These are phyloP conservation scores for Melanotaenia nigrans DNA, from an alignment of 2,797 vertebrate species.

Conservation along the genomic window DNA sequence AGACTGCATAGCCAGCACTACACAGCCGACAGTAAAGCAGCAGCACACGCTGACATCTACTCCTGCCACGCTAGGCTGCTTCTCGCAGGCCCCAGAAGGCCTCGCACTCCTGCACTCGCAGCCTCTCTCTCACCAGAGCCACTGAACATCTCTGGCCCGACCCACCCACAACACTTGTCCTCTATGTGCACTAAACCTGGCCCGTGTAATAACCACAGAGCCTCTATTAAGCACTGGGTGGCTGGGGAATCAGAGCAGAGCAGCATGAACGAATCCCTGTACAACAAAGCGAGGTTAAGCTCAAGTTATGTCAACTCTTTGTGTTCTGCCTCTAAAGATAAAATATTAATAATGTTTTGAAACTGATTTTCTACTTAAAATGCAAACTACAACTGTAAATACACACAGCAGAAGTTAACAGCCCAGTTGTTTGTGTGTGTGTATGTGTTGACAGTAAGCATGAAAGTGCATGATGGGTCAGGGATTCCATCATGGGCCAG, in stretches of 20 bases:
- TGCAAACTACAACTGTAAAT: conserved; percentile 12
- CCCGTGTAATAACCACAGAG: conserved; percentile 74
- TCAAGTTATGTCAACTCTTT: conserved; percentile 46
- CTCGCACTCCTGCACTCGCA: conserved; percentile 45
- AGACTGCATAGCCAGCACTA: conserved; percentile 78
- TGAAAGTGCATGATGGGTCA: conserved; percentile 70
- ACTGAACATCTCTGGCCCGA: conserved; percentile 66
- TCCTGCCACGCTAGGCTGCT: conserved; percentile 75
- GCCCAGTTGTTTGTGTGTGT: conserved; percentile 63
- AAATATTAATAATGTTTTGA: conserved; percentile 48
- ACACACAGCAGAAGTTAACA: conserved; percentile 56
- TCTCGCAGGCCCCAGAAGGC: conserved; percentile 70
- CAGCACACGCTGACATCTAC: conserved; percentile 73
- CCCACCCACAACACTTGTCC: conserved; percentile 73
- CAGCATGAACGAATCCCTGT: conserved; percentile 48
- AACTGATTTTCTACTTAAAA: conserved; percentile 34
- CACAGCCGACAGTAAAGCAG: conserved; percentile 71
- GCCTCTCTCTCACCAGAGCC: conserved; percentile 58
- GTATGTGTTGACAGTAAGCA: conserved; percentile 74
- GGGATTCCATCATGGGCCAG: conserved; percentile 64
- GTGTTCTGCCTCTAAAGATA: conserved; percentile 19
- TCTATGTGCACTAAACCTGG: conserved; percentile 69
- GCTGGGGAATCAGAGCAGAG: conserved; percentile 62
- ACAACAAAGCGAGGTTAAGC: conserved; percentile 45
- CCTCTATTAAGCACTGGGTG: conserved; percentile 66